Evolutionary conservation across 2,797 vertebrate species (phyloP).

Genomic region (Ataeniobius toweri): DNA sequence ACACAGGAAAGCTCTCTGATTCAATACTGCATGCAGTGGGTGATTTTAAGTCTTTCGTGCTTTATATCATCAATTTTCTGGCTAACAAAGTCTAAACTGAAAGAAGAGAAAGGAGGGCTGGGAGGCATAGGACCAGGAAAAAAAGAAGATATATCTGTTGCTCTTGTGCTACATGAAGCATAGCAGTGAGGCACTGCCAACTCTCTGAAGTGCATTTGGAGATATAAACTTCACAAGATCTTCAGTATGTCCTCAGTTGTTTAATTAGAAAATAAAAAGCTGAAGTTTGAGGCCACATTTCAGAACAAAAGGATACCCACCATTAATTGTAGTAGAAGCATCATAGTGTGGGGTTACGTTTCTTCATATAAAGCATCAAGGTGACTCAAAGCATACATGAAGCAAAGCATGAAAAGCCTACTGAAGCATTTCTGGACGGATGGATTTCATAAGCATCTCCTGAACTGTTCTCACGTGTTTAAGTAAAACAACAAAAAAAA

Average conservation of each 20-base stretch:
- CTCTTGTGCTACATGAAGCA: slow-evolving; percentile 21
- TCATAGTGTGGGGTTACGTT: neutral
- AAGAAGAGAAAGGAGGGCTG: slow-evolving; percentile 46
- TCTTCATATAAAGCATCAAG: neutral
- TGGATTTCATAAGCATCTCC: neutral
- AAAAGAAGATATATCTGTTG: slow-evolving; percentile 35
- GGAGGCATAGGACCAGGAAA: slow-evolving; percentile 32
- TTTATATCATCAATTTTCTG: slow-evolving; percentile 39
- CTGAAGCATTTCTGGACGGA: neutral
- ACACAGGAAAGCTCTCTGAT: slow-evolving; percentile 44
- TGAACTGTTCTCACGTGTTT: neutral
- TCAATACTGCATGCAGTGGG: slow-evolving; percentile 31
- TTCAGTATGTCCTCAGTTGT: neutral
- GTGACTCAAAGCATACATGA: neutral
- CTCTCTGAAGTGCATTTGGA: slow-evolving; percentile 7
- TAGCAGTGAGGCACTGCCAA: neutral
- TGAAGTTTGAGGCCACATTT: neutral
- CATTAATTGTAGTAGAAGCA: neutral
- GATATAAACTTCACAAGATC: neutral
- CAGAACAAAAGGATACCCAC: neutral
- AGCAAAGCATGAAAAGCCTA: neutral
- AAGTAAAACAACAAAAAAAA: neutral
- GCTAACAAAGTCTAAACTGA: slow-evolving; percentile 33
- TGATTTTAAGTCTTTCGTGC: slow-evolving; percentile 29
- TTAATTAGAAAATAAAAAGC: neutral